A percentile compares a stretch with the other conserved stretches of the same genome.
These are phyloP conservation scores for Gallinago stenura DNA, from an alignment of 2,797 vertebrate species.

Conservation along the genomic window DNA sequence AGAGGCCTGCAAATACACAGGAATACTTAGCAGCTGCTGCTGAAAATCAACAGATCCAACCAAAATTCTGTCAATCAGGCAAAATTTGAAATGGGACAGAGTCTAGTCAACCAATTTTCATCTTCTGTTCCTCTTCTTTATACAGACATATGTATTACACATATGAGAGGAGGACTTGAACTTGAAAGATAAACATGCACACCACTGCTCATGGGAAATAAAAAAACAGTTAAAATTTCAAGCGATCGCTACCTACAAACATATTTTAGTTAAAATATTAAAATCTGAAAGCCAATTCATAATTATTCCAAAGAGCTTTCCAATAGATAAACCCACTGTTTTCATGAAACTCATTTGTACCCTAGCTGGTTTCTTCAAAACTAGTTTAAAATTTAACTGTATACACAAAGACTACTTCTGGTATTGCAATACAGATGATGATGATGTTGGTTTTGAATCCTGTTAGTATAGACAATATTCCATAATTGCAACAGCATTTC, in stretches of 20 bases:
- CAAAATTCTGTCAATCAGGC: not conserved
- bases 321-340: not conserved
- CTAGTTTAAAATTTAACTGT: not conserved
- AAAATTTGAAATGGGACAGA: not conserved
- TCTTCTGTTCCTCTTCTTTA: not conserved
- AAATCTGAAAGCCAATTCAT: not conserved
- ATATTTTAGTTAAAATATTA: not conserved
- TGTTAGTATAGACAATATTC: not conserved
- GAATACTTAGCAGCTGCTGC: not conserved
- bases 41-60: not conserved
- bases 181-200: not conserved
- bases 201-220: not conserved
- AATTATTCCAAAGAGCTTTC: not conserved
- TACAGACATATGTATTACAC: not conserved
- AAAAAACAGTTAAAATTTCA: not conserved
- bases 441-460: not conserved
- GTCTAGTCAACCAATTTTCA: not conserved
- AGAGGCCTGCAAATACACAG: not conserved
- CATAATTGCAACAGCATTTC: not conserved
- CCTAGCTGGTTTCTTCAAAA: not conserved
- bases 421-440: not conserved
- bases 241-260: not conserved
- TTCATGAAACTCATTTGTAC: not conserved
- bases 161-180: not conserved
- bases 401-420: not conserved